A percentile compares a stretch with the other conserved stretches of the same genome.
Conservation (phyloP, 2,113 vertebrate genomes). For the Anoplopoma fimbria region DNA sequence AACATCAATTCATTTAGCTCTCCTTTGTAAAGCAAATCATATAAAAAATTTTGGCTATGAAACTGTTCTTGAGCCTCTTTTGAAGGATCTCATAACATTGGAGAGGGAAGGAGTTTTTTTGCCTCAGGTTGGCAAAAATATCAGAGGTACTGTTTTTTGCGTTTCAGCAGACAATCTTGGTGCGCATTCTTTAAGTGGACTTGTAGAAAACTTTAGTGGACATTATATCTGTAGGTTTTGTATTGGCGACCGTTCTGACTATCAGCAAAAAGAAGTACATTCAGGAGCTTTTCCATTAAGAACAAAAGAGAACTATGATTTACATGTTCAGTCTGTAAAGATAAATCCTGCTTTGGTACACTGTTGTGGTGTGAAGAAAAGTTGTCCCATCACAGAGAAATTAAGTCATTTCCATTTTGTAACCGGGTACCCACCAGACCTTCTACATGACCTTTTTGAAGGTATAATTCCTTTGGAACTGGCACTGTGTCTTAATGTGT, state of each 20-base stretch:
- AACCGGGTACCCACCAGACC: not conserved
- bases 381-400: constrained; percentile 1
- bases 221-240: constrained; percentile 14
- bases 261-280: not conserved
- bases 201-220: not conserved
- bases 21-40: constrained; percentile 3
- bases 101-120: not conserved
- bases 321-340: constrained; percentile 3
- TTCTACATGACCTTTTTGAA: not conserved
- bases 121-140: not conserved
- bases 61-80: not conserved
- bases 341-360: not conserved
- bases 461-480: not conserved
- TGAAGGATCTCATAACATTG: not conserved
- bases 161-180: not conserved
- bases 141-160: constrained; percentile 17
- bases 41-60: not conserved
- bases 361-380: not conserved
- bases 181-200: not conserved
- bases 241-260: not conserved
- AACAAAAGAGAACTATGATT: not conserved
- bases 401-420: constrained; percentile 9
- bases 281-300: constrained; percentile 17
- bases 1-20: not conserved
- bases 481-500: not conserved